These are phyloP conservation scores for Chlorospingus flavigularis DNA, from an alignment of 2,797 vertebrate genomes.

Conservation along the genomic window DNA sequence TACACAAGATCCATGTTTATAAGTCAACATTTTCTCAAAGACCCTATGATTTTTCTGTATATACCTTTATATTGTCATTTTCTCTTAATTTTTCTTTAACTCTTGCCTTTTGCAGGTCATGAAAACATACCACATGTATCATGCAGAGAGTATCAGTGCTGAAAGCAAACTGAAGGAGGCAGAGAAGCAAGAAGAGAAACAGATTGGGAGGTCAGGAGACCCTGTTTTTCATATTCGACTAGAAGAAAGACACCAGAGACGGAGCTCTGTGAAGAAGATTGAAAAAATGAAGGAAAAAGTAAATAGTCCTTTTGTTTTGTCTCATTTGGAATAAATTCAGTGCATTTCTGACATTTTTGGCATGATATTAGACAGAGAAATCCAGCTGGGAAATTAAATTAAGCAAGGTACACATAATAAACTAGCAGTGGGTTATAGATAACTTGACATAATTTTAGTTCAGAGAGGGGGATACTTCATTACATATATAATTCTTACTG, in stretches of 20 bases:
- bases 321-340: slow-evolving; percentile 8
- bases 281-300: slow-evolving; percentile 99
- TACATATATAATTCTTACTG: background rate
- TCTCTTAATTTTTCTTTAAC: background rate
- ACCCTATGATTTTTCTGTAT: background rate
- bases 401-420: background rate
- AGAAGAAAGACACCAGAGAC: slow-evolving; percentile 91
- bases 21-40: background rate
- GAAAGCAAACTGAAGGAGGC: slow-evolving; percentile 98
- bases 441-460: slow-evolving; percentile 2
- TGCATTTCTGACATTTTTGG: background rate
- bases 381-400: background rate
- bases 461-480: background rate
- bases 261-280: slow-evolving; percentile 97
- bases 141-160: slow-evolving; percentile 94
- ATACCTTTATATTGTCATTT: background rate
- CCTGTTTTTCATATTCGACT: slow-evolving; percentile 91
- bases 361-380: background rate
- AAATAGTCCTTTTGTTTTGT: slow-evolving; percentile 32
- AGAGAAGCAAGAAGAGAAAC: slow-evolving; percentile 97
- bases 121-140: slow-evolving; percentile 99
- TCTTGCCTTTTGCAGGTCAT: slow-evolving; percentile 85
- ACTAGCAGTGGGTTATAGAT: background rate
- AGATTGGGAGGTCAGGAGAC: slow-evolving; percentile 88
- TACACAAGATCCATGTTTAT: background rate